Evolutionary conservation across 2,888 invertebrate genomes (phyloP).

Genomic region (Tetramorium bicarinatum): DNA sequence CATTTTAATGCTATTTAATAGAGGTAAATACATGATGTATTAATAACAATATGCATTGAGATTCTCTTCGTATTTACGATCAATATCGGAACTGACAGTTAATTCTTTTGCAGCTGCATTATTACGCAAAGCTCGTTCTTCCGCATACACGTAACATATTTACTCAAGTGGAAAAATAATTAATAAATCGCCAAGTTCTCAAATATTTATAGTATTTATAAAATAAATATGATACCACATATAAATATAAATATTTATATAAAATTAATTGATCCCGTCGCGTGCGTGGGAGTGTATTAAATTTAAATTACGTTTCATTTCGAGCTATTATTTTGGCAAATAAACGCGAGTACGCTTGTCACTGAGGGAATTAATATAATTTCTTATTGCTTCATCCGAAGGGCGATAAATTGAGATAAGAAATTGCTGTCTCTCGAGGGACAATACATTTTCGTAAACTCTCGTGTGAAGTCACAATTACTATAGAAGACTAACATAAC

Average conservation of each 20-base stretch:
- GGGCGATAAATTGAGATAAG: slow-evolving; percentile 23
- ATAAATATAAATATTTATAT: slow-evolving; percentile 1
- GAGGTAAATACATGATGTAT: neutral
- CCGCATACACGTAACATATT: neutral
- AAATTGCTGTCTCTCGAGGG: slow-evolving; percentile 41
- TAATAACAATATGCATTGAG: neutral
- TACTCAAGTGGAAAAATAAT: neutral
- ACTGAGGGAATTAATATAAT: slow-evolving; percentile 8
- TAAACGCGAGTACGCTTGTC: neutral
- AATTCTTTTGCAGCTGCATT: slow-evolving; percentile 4
- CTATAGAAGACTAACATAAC: slow-evolving; percentile 53
- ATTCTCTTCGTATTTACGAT: slow-evolving; percentile 4
- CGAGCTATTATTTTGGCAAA: neutral
- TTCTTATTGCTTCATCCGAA: slow-evolving; percentile 7
- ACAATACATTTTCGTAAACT: slow-evolving; percentile 53
- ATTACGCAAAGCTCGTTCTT: neutral
- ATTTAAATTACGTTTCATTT: neutral
- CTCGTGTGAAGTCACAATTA: slow-evolving; percentile 53
- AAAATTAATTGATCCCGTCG: neutral
- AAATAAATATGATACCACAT: neutral
- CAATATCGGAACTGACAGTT: neutral
- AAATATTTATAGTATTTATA: neutral
- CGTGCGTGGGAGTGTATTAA: neutral
- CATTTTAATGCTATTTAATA: slow-evolving; percentile 11
- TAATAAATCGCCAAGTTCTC: neutral